Percentiles rank a stretch among this genome's conserved stretches.
Conservation (phyloP, 2,113 vertebrate species). For the Cephalopholis sonnerati region DNA sequence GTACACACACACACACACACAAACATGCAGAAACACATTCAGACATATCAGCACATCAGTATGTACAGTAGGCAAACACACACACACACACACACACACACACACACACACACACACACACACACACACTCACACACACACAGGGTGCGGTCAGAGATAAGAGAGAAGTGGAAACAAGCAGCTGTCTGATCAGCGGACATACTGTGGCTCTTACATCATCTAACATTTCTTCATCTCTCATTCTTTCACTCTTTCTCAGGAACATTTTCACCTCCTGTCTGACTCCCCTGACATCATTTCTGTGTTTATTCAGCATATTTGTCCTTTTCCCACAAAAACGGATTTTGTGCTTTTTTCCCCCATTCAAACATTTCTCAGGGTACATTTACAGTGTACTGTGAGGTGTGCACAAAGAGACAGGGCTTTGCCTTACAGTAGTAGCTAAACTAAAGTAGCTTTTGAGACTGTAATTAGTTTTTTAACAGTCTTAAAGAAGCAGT, state of each 20-base stretch:
- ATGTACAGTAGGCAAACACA: constrained; percentile 12
- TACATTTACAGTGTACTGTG: no score
- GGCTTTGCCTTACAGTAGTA: background rate
- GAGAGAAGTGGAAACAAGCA: constrained; percentile 56
- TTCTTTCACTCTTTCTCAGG: constrained; percentile 27
- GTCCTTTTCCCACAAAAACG: background rate
- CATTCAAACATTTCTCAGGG: background rate
- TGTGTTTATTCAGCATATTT: constrained; percentile 5
- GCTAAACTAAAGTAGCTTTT: no score
- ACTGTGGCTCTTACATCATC: constrained; percentile 58
- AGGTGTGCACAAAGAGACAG: background rate
- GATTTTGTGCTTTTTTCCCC: background rate
- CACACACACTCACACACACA: constrained; percentile 30
- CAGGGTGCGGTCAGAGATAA: constrained; percentile 65
- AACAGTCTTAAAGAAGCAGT: no score
- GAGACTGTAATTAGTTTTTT: no score
- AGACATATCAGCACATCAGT: constrained; percentile 41
- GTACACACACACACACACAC: constrained; percentile 10
- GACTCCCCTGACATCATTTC: background rate
- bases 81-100: constrained; percentile 1
- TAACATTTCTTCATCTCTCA: constrained; percentile 38
- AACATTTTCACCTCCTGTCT: constrained; percentile 7
- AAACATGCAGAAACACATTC: constrained; percentile 21
- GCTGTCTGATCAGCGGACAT: constrained; percentile 60
- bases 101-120: constrained; percentile 15